Base-by-base conservation (phyloP, 2,888 invertebrate species). In the Sinohyriopsis cumingii region DNA sequence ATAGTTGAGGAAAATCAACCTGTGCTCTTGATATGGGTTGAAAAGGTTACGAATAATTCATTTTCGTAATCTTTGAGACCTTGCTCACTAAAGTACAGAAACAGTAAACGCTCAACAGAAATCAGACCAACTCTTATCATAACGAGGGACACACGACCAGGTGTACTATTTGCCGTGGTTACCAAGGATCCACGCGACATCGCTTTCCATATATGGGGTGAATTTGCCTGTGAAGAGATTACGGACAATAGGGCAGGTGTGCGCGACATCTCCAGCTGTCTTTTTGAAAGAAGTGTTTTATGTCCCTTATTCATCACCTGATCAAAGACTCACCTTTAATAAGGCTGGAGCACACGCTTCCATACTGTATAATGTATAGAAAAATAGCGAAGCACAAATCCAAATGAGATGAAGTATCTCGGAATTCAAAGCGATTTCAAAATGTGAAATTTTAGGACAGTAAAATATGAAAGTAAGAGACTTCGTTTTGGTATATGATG, bases 171-270 rank as follows among this genome's bases (percentile, higher is more conserved):
- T 66, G 67, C 73, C 71, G 59, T 63, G 73, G 77, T 77, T 75
- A 75, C 75, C 62, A 68, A 65, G 73, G 73, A 71, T 74, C 76
- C 81, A 80, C 80, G 81, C 80, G 81, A 77, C 80, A 66, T 68
- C 57, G 45, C 65, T 65, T 69, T 69, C 81, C 82, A 72, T 77
- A 80, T 82, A 75, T 71, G 82, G 82, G 76, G 77, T 62, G 76
- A 69, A 80, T 82, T 80, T 80, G 73, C 78, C 80, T 79, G 73
- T 78, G 80, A 77, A 77, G 69, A 72, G 72, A 67, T 64, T 66
- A 61, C 59, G 69, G 72, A 72, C 69, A 68, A 65, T 65, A 67
- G 69, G 72, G 72, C 78, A 78, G 78, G 78, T 78, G 78, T 70
- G 61, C 69, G 45, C 57, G 65, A 65, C 67, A 67, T 63, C 73